phyloP scores from a whole-genome alignment of 2,888 invertebrate species.

The Temnothorax unifasciatus region DNA sequence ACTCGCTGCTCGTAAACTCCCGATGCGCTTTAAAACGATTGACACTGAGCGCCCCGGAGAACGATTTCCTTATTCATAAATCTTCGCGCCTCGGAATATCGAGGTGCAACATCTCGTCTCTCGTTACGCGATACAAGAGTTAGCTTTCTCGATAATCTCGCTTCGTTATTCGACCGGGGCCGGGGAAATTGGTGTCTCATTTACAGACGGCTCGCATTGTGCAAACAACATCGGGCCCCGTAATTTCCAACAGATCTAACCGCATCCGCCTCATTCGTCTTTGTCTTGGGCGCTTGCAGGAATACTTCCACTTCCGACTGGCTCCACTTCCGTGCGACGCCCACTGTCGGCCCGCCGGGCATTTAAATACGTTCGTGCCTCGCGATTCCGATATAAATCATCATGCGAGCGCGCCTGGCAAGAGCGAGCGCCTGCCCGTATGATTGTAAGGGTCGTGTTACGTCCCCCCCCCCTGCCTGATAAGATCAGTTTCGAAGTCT shows the following conservation, averaged over 20 bases:
- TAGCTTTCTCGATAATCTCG: slow-evolving; percentile 15
- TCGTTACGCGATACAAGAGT: neutral
- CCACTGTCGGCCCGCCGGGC: slow-evolving; percentile 21
- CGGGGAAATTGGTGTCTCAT: slow-evolving; percentile 43
- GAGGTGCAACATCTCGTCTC: neutral
- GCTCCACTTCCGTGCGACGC: slow-evolving; percentile 51
- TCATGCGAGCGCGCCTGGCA: slow-evolving; percentile 34
- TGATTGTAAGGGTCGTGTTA: slow-evolving; percentile 43
- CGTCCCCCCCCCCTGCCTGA: slow-evolving; percentile 12
- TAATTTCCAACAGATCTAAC: slow-evolving; percentile 42
- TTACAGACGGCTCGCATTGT: slow-evolving; percentile 20
- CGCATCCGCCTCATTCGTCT: slow-evolving; percentile 54
- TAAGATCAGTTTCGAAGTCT: slow-evolving; percentile 48
- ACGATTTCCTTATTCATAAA: slow-evolving; percentile 13
- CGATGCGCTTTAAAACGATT: slow-evolving; percentile 18
- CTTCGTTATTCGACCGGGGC: neutral
- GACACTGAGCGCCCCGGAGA: neutral
- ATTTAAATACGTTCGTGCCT: slow-evolving; percentile 55
- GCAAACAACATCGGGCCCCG: slow-evolving; percentile 31
- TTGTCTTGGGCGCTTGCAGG: slow-evolving; percentile 44
- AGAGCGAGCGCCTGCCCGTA: slow-evolving; percentile 27
- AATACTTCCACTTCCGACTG: slow-evolving; percentile 44
- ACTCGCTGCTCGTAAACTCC: slow-evolving; percentile 2
- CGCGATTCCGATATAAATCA: slow-evolving; percentile 60
- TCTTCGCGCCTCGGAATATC: neutral